Evolutionary conservation across 2,888 invertebrate genomes (phyloP), one percentile per base, ranked within the genome.

Genomic region (Eilema depressum): DNA sequence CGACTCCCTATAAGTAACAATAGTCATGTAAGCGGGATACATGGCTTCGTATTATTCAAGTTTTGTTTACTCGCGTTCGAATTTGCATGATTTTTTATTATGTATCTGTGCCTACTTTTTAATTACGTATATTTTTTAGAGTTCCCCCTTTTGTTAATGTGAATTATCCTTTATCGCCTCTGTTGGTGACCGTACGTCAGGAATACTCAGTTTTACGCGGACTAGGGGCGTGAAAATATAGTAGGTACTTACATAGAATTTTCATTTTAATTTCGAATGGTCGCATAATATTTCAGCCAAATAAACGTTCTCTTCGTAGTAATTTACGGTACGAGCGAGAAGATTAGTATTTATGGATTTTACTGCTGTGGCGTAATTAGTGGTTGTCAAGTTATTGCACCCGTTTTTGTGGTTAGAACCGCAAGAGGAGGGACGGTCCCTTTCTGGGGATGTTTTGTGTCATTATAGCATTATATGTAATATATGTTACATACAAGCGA

Each of bases 241-340:
- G 66, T 37, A 37, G 33, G 5, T 37, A 33, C 33, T 33, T 75
- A 69, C 60, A 78, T 74, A 59, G 80, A 79, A 83, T 85, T 88
- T 89, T 86, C 78, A 87, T 88, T 88, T 88, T 80, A 83, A 85
- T 83, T 83, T 69, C 66, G 71, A 79, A 73, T 80, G 83, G 82
- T 83, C 78, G 78, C 79, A 80, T 81, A 80, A 88, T 88, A 86
- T 84, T 83, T 84, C 81, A 81, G 78, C 77, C 70, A 83, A 87
- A 86, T 86, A 85, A 83, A 84, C 75, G 80, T 81, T 84, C 82
- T 81, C 78, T 74, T 75, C 74, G 74, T 71, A 74, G 74, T 78
- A 81, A 84, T 86, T 85, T 84, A 85, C 69, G 82, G 71, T 76
- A 73, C 63, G 70, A 74, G 77, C 80, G 74, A 75, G 76, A 84